These are phyloP conservation scores for Vanessa tameamea DNA, from an alignment of 1,140 invertebrate genomes.

Conservation along the genomic window DNA sequence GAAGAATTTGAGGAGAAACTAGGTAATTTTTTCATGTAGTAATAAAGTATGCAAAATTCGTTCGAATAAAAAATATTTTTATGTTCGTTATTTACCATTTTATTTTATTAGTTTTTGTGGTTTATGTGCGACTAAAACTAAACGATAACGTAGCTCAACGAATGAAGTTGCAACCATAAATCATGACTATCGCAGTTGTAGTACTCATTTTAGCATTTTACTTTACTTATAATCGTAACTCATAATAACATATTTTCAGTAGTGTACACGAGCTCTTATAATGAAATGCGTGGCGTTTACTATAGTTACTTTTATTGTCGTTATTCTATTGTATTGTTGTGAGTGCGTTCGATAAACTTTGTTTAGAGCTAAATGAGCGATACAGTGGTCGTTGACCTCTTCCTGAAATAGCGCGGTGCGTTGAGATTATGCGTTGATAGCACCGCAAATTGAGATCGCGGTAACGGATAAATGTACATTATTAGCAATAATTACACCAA, in stretches of 20 bases:
- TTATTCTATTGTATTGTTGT: constrained; percentile 65
- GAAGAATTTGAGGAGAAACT: background rate
- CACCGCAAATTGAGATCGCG: constrained; percentile 55
- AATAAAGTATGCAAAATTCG: background rate
- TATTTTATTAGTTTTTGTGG: background rate
- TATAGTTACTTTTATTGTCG: constrained; percentile 59
- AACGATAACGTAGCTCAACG: background rate
- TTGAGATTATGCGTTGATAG: constrained; percentile 62
- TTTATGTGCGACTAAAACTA: too few species aligned
- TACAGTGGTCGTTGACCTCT: constrained; percentile 65
- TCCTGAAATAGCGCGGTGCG: constrained; percentile 64
- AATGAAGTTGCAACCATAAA: background rate
- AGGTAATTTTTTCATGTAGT: background rate
- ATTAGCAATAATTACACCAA: constrained; percentile 49
- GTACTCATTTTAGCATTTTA: background rate
- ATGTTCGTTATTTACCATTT: background rate
- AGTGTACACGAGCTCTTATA: constrained; percentile 35
- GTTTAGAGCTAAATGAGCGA: constrained; percentile 77
- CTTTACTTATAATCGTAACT: background rate
- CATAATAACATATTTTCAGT: background rate
- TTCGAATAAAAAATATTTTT: background rate
- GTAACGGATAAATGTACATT: constrained; percentile 50
- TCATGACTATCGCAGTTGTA: too few species aligned
- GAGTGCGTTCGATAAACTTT: constrained; percentile 73
- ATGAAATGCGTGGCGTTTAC: constrained; percentile 54